These are phyloP conservation scores for Catostomus latipinnis DNA, from an alignment of 2,797 vertebrate genomes.

Conservation along the genomic window DNA sequence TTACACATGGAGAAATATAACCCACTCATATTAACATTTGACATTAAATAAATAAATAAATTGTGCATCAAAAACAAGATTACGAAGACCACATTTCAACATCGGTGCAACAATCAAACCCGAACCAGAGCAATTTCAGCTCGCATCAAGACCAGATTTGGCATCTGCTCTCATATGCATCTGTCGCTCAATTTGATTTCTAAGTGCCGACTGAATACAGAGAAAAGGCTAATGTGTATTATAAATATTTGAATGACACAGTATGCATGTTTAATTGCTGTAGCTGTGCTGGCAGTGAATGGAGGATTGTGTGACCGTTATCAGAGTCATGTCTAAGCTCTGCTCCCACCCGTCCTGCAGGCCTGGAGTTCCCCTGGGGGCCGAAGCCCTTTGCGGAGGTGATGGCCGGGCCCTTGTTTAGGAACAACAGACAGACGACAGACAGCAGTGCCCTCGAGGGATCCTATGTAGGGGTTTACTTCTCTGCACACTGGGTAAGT, in stretches of 20 bases:
- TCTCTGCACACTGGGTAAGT: slow-evolving; percentile 99
- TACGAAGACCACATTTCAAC: too few species aligned
- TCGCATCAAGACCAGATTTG: slow-evolving; percentile 51
- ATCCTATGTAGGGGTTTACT: slow-evolving; percentile 95
- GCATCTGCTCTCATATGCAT: not conserved
- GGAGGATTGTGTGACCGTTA: slow-evolving; percentile 21
- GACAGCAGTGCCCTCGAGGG: slow-evolving; percentile 92
- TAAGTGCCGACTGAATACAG: slow-evolving; percentile 23
- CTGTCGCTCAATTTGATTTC: slow-evolving; percentile 16
- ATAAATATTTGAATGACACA: slow-evolving; percentile 40
- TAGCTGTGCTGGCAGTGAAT: slow-evolving; percentile 25
- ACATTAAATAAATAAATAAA: too few species aligned
- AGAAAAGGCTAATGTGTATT: slow-evolving; percentile 17
- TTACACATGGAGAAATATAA: too few species aligned
- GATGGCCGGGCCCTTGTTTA: slow-evolving; percentile 91
- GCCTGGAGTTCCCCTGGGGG: slow-evolving; percentile 98
- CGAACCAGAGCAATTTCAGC: not conserved
- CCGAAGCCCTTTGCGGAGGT: slow-evolving; percentile 97
- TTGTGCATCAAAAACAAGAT: too few species aligned
- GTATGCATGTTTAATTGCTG: slow-evolving; percentile 36
- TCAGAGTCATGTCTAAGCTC: slow-evolving; percentile 33
- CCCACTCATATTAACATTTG: too few species aligned
- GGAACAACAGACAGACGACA: slow-evolving; percentile 88
- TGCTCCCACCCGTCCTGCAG: slow-evolving; percentile 69
- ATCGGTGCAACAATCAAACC: too few species aligned